Percentiles rank a stretch among this genome's conserved stretches.
Conservation (phyloP, 2,797 vertebrate species). For the Alauda arvensis region DNA sequence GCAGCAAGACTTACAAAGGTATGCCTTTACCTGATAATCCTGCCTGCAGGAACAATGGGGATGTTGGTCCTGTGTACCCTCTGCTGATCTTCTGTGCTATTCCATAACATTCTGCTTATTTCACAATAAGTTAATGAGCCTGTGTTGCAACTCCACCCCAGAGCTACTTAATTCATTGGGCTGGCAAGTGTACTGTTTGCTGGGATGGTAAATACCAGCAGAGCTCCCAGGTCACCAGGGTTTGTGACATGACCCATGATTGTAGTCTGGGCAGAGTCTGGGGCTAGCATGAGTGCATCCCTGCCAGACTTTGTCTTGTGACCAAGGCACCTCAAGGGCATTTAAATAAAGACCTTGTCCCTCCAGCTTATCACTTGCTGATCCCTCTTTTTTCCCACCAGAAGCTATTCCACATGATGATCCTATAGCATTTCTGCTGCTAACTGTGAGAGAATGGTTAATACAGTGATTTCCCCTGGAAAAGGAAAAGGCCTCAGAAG, state of each 20-base stretch:
- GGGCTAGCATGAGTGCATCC: neutral
- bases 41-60: neutral
- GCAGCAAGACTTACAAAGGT: neutral
- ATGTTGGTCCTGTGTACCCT: neutral
- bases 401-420: neutral
- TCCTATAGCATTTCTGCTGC: neutral
- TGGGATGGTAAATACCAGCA: neutral
- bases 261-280: neutral
- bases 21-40: neutral
- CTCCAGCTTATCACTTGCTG: neutral
- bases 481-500: neutral
- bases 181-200: conserved; percentile 8
- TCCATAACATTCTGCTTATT: conserved; percentile 1
- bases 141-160: conserved; percentile 27
- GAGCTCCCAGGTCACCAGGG: neutral
- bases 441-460: neutral
- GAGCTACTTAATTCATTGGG: neutral
- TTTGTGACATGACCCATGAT: neutral
- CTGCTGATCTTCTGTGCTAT: neutral
- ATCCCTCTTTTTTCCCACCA: neutral
- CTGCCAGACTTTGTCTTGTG: neutral
- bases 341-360: neutral
- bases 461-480: neutral
- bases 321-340: neutral
- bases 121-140: neutral